A percentile compares a stretch with the other conserved stretches of the same genome.
Evolutionary conservation across 2,888 invertebrate genomes (phyloP).

Genomic region (Opisthograptis luteolata): DNA sequence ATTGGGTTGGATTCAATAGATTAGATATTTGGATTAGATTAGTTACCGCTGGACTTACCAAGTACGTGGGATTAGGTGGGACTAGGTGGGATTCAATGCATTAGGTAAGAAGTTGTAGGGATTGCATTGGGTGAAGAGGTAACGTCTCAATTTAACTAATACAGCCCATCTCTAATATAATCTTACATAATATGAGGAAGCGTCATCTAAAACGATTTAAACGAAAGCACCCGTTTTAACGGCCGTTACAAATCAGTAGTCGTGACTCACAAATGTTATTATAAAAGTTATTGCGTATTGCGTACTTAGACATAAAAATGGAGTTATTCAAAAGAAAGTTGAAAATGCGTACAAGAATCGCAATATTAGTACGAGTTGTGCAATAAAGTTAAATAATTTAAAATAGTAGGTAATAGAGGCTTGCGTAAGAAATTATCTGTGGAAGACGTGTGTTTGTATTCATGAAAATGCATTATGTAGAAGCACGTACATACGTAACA

Average conservation of each 20-base stretch:
- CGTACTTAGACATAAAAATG: constrained; percentile 22
- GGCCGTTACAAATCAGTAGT: constrained; percentile 47
- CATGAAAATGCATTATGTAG: constrained; percentile 11
- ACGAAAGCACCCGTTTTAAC: constrained; percentile 48
- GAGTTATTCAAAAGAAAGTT: constrained; percentile 28
- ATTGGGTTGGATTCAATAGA: too few species aligned
- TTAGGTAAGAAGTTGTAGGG: too few species aligned
- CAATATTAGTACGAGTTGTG: constrained; percentile 6
- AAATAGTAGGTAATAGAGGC: constrained; percentile 19
- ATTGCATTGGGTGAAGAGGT: too few species aligned
- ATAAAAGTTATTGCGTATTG: constrained; percentile 39
- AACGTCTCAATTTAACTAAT: too few species aligned
- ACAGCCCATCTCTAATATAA: too few species aligned
- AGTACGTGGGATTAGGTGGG: too few species aligned
- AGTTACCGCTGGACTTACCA: too few species aligned
- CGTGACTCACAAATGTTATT: constrained; percentile 46
- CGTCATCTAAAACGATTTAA: constrained; percentile 49
- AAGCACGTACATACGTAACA: constrained; percentile 6
- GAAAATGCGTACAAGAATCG: constrained; percentile 14
- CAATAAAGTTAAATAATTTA: constrained; percentile 19
- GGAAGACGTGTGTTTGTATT: not conserved
- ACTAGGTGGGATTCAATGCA: too few species aligned
- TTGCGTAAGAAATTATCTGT: constrained; percentile 10
- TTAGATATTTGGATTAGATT: too few species aligned
- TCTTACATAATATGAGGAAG: constrained; percentile 20